phyloP scores from a whole-genome alignment of 2,113 vertebrate genomes.

The Antechinus stuartii region DNA sequence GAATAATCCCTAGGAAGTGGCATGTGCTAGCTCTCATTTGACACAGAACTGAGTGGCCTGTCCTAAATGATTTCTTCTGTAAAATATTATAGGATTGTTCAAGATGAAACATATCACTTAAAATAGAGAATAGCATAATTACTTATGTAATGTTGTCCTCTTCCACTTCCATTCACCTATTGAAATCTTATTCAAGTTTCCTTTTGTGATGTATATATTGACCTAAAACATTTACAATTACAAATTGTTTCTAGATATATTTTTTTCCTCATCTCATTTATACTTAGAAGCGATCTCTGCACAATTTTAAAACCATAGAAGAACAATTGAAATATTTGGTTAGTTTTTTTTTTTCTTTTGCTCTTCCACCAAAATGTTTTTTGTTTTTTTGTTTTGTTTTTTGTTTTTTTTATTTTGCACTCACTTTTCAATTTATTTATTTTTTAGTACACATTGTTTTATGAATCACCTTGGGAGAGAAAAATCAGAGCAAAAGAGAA shows the following conservation, averaged over 20 bases:
- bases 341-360: background rate
- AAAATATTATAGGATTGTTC: background rate
- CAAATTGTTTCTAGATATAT: background rate
- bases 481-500: no score
- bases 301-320: background rate
- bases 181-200: background rate
- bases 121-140: background rate
- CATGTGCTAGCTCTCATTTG: background rate
- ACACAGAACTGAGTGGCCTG: background rate
- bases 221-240: background rate
- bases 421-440: no score
- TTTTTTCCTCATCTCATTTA: background rate
- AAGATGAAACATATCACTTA: background rate
- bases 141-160: background rate
- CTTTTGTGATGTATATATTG: background rate
- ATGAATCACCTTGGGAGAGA: no score
- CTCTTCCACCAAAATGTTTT: no score
- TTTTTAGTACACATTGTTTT: no score
- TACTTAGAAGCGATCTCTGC: background rate
- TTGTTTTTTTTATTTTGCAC: no score
- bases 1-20: background rate
- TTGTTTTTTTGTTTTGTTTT: no score
- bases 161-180: background rate
- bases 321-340: slow-evolving; percentile 1
- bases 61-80: background rate